These are phyloP conservation scores for Pectinophora gossypiella DNA, from an alignment of 1,140 invertebrate genomes.

Conservation along the genomic window DNA sequence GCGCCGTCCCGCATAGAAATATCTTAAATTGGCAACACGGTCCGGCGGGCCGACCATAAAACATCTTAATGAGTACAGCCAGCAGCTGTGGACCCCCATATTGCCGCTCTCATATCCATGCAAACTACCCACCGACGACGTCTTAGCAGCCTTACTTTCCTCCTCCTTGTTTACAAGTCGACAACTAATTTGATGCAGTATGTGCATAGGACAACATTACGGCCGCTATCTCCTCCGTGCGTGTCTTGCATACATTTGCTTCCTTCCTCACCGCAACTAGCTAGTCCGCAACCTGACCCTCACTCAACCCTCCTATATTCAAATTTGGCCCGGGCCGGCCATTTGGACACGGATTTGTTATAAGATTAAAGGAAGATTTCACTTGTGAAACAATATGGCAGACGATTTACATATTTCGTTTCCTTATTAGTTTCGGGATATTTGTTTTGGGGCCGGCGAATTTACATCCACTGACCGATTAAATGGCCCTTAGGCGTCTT, in stretches of 20 bases:
- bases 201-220: conserved; percentile 74
- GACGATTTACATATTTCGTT: conserved; percentile 75
- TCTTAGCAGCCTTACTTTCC: conserved; percentile 68
- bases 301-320: conserved; percentile 70
- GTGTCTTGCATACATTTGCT: conserved; percentile 70
- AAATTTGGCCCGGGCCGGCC: conserved; percentile 66
- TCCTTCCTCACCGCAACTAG: conserved; percentile 44
- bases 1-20: conserved; percentile 70
- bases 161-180: conserved; percentile 70
- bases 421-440: conserved; percentile 75
- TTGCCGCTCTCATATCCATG: conserved; percentile 72
- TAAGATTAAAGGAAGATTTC: conserved; percentile 77
- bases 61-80: conserved; percentile 72
- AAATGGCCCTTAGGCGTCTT: conserved; percentile 74
- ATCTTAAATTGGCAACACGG: conserved; percentile 73
- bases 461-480: conserved; percentile 75
- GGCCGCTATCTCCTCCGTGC: conserved; percentile 64
- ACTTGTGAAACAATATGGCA: conserved; percentile 75
- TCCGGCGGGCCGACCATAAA: conserved; percentile 70
- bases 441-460: conserved; percentile 71
- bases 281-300: conserved; percentile 51
- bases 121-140: conserved; percentile 66
- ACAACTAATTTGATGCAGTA: conserved; percentile 77
- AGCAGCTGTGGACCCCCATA: conserved; percentile 66
- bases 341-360: conserved; percentile 77